phyloP scores from a whole-genome alignment of 2,888 invertebrate genomes.

The Drosophila longiperda region DNA sequence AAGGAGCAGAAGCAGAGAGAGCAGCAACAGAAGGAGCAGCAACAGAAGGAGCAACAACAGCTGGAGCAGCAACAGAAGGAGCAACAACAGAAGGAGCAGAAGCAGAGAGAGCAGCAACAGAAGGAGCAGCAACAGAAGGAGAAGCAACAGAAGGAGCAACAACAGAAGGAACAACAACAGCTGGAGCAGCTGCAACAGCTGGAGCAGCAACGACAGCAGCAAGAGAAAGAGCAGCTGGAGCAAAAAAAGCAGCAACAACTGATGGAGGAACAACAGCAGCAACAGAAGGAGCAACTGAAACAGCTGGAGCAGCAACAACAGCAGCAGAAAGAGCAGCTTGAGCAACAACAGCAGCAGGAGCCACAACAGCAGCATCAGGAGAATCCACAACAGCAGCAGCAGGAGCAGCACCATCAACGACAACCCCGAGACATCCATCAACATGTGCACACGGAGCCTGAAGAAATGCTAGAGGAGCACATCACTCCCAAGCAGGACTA shows the following conservation, averaged over 20 bases:
- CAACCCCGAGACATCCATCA: neutral
- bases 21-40: neutral
- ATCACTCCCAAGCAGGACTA: constrained; percentile 41
- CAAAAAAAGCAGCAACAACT: neutral
- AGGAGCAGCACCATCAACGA: constrained; percentile 1
- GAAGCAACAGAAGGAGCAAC: neutral
- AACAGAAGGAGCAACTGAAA: neutral
- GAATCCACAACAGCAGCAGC: neutral
- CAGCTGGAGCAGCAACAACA: neutral
- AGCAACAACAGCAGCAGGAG: neutral
- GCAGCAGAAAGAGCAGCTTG: neutral
- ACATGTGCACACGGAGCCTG: neutral
- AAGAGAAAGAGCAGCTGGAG: neutral
- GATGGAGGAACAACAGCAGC: constrained; percentile 4
- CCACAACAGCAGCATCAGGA: neutral
- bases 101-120: constrained; percentile 3
- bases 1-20: constrained; percentile 5
- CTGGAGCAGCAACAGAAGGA: neutral
- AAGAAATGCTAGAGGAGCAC: constrained; percentile 1
- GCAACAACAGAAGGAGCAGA: neutral
- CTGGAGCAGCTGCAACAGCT: neutral
- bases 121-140: neutral
- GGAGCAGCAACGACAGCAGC: constrained; percentile 3
- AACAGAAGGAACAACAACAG: neutral
- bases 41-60: neutral